Base-by-base conservation (phyloP, 2,888 invertebrate genomes). In the Cosmorhoe ocellata region DNA sequence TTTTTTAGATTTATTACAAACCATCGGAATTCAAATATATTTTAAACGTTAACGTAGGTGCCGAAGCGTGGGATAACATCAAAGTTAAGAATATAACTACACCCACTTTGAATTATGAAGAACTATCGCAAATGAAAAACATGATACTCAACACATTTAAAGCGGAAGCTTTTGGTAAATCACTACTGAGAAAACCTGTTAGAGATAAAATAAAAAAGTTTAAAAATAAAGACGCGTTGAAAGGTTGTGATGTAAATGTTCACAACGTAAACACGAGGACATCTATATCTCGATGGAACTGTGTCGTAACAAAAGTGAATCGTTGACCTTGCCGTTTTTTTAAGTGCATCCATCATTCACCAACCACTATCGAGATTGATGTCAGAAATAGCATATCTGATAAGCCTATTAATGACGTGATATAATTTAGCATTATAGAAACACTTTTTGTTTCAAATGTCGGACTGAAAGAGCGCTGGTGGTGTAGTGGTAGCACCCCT, bases 61-160 rank as follows among this genome's bases (percentile, higher is more conserved):
- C 54, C 13, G 26, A 31, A 30, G 70, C 72, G 75, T 74, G 72
- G 73, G 71, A 49, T 55, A 48, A 51, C 63, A 69, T 74, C 69
- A 69, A 71, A 71, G 57, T 62, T 56, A 58, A 14, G 39, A 58
- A 44, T 44, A 50, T 44, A 49, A 49, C 41, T 41, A 53, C 60
- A 48, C 64, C 64, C 57, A 64, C 64, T 54, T 44, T 34, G 30
- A 34, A 43, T 51, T 61, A 48, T 41, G 54, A 50, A 38, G 50
- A 56, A 61, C 51, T 48, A 7, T 24, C 24, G 57, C 49, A 48
- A 36, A 52, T 49, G 44, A 55, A 57, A 50, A 37, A 59, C 48
- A 50, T 45, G 50, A 44, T 51, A 26, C 30, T 18, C 32, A 30
- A 50, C 12, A 41, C 26, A 50, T 30, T 22, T 31, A 31, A 50